phyloP scores from a whole-genome alignment of 2,888 invertebrate species.

The Drosophila peninsularis region DNA sequence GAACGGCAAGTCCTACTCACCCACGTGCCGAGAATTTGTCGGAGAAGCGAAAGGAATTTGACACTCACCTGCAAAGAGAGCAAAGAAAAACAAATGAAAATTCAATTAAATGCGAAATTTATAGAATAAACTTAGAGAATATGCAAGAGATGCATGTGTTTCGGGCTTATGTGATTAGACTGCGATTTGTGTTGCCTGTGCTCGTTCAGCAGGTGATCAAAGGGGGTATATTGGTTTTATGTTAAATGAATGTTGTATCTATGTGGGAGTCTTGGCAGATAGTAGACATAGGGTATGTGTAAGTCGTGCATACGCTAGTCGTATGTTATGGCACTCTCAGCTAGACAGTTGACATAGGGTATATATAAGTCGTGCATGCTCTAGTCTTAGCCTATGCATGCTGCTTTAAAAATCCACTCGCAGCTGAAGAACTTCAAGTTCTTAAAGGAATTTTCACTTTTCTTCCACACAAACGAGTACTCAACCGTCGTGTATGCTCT shows the following conservation, averaged over 20 bases:
- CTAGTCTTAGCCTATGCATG: no score
- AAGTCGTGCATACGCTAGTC: no score
- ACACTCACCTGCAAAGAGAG: slow-evolving; percentile 69
- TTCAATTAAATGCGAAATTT: slow-evolving; percentile 48
- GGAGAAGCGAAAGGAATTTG: background rate
- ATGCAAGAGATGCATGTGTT: slow-evolving; percentile 5
- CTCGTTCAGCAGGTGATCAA: background rate
- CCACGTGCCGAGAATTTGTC: background rate
- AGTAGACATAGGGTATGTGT: no score
- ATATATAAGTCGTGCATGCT: no score
- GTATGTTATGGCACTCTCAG: no score
- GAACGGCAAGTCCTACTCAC: slow-evolving; percentile 32
- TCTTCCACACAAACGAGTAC: background rate
- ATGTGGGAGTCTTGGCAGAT: no score
- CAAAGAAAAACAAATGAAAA: slow-evolving; percentile 14
- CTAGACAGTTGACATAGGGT: no score
- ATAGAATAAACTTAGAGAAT: slow-evolving; percentile 18
- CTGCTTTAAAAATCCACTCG: background rate
- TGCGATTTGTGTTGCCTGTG: background rate
- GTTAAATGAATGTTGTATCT: background rate
- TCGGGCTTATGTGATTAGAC: background rate
- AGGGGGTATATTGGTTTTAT: background rate
- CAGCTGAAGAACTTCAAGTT: background rate
- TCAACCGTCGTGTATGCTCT: background rate
- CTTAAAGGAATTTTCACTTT: background rate